Percentiles rank a stretch among this genome's conserved stretches.
These are phyloP conservation scores for Phyto melanocephala DNA, from an alignment of 2,888 invertebrate species.

Conservation along the genomic window DNA sequence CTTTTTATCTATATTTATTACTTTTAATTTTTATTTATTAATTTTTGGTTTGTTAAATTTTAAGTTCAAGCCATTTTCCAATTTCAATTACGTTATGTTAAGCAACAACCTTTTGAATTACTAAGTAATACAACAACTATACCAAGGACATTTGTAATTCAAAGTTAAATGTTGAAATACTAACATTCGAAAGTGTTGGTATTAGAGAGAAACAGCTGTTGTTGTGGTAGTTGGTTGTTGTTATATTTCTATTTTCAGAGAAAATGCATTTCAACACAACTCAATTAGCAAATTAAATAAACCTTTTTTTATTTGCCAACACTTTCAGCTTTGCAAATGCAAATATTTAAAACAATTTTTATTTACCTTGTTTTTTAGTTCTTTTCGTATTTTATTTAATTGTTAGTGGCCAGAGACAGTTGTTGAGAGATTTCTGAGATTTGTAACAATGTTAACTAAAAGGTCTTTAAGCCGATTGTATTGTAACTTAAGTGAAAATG, in stretches of 20 bases:
- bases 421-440: background rate
- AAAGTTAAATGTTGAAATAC: background rate
- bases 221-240: background rate
- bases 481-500: background rate
- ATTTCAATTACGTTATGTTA: too few relatives aligned
- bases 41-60: too few relatives aligned
- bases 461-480: background rate
- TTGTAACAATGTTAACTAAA: background rate
- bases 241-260: background rate
- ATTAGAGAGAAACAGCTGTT: background rate
- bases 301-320: background rate
- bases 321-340: background rate
- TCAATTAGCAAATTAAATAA: constrained; percentile 50
- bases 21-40: too few relatives aligned
- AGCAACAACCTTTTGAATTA: background rate
- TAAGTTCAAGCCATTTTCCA: too few relatives aligned
- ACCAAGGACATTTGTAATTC: background rate
- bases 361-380: background rate
- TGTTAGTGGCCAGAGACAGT: background rate
- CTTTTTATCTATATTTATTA: too few relatives aligned
- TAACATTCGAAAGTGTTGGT: background rate
- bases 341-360: background rate
- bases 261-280: constrained; percentile 9
- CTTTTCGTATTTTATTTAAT: constrained; percentile 1
- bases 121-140: background rate